These are phyloP conservation scores for Ptiloglossa arizonensis DNA, from an alignment of 1,140 invertebrate species.

Conservation along the genomic window DNA sequence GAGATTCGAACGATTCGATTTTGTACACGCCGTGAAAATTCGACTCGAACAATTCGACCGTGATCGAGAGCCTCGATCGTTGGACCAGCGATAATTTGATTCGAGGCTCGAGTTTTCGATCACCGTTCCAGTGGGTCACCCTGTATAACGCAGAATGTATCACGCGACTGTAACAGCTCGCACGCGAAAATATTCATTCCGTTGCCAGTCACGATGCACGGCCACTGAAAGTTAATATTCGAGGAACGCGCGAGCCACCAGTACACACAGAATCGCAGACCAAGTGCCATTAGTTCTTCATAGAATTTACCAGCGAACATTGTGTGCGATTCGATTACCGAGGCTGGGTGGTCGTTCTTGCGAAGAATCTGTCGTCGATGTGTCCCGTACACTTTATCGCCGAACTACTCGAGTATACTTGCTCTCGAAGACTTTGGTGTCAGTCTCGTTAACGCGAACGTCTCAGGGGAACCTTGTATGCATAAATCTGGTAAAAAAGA, in stretches of 20 bases:
- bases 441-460: too few relatives aligned
- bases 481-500: too few relatives aligned
- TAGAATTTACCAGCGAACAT: slow-evolving; percentile 45
- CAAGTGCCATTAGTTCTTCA: slow-evolving; percentile 34
- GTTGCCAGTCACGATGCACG: not conserved
- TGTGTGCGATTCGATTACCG: slow-evolving; percentile 37
- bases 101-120: too few relatives aligned
- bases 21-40: too few relatives aligned
- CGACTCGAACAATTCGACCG: too few relatives aligned
- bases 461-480: too few relatives aligned
- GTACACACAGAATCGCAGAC: slow-evolving; percentile 23
- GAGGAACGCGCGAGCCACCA: slow-evolving; percentile 2
- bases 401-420: not conserved
- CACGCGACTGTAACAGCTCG: not conserved
- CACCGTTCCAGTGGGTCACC: too few relatives aligned
- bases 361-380: not conserved
- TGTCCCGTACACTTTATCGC: not conserved
- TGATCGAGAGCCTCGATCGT: too few relatives aligned
- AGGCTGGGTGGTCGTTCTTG: slow-evolving; percentile 53
- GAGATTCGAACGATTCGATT: too few relatives aligned
- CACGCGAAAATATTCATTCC: slow-evolving; percentile 16
- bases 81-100: too few relatives aligned
- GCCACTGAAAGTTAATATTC: slow-evolving; percentile 42
- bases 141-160: too few relatives aligned
- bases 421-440: too few relatives aligned